phyloP scores from a whole-genome alignment of 2,888 invertebrate genomes.

The Aphidius colemani region DNA sequence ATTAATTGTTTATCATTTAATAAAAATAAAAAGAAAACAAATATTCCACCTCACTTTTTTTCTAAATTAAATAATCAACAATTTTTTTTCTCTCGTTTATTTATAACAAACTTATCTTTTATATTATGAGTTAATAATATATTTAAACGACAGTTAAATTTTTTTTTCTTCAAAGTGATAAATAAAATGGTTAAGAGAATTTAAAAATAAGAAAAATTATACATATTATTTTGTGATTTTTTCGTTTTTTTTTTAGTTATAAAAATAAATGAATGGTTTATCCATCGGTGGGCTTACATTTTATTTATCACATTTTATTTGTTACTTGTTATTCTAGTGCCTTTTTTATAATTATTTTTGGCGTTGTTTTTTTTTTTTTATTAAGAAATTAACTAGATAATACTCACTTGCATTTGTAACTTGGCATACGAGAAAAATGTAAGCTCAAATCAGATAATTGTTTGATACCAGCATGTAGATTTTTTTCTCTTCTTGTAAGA shows the following conservation, averaged over 20 bases:
- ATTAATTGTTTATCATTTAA: slow-evolving; percentile 38
- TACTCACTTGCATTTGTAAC: slow-evolving; percentile 23
- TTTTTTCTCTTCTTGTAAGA: slow-evolving; percentile 42
- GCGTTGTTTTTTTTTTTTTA: too few species aligned
- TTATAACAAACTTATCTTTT: background rate
- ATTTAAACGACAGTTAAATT: background rate
- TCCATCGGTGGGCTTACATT: background rate
- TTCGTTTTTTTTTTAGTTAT: background rate
- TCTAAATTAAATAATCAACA: too few species aligned
- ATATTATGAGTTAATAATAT: background rate
- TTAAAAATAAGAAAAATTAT: too few species aligned
- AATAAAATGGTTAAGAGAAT: slow-evolving; percentile 4
- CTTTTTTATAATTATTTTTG: background rate
- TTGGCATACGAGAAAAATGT: slow-evolving; percentile 48
- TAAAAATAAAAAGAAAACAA: slow-evolving; percentile 4
- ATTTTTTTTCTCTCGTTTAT: too few species aligned
- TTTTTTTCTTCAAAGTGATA: background rate
- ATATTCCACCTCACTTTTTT: background rate
- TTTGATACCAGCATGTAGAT: slow-evolving; percentile 43
- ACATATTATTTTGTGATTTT: background rate
- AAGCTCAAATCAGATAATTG: slow-evolving; percentile 50
- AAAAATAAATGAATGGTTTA: background rate
- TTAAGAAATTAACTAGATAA: too few species aligned
- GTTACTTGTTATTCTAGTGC: background rate
- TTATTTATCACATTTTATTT: slow-evolving; percentile 1